These are phyloP conservation scores for Lasiommata megera DNA, from an alignment of 2,888 invertebrate species.

Conservation along the genomic window DNA sequence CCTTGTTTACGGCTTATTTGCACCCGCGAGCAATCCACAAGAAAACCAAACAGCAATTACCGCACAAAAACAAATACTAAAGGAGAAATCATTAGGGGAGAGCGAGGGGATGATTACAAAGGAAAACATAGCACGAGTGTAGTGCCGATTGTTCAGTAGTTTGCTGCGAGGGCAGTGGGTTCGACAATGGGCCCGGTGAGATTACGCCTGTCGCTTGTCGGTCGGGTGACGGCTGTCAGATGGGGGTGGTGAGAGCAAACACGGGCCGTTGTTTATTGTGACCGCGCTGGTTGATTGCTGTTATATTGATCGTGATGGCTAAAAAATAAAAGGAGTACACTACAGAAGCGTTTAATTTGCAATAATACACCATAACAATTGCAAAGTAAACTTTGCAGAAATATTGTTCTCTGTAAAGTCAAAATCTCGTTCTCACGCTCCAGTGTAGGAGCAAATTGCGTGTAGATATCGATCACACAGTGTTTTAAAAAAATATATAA, in stretches of 20 bases:
- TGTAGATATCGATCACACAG: too few species aligned
- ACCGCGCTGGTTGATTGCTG: constrained; percentile 22
- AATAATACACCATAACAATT: too few species aligned
- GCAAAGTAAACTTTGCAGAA: too few species aligned
- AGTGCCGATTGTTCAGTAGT: constrained; percentile 53
- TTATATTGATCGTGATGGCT: constrained; percentile 17
- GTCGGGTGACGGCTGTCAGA: constrained; percentile 40
- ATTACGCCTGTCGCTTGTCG: constrained; percentile 68
- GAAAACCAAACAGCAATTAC: constrained; percentile 78
- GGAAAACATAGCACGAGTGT: constrained; percentile 61
- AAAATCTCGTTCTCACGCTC: too few species aligned
- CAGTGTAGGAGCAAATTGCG: too few species aligned
- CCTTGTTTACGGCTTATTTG: constrained; percentile 31
- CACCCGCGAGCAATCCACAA: constrained; percentile 69
- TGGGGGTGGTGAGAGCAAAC: constrained; percentile 28
- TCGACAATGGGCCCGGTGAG: constrained; percentile 63
- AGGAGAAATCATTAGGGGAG: constrained; percentile 75
- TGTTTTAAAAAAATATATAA: too few species aligned
- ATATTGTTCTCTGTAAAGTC: too few species aligned
- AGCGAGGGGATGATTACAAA: constrained; percentile 64
- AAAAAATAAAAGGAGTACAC: too few species aligned
- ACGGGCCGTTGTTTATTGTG: constrained; percentile 20
- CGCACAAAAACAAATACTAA: constrained; percentile 75
- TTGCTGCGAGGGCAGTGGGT: constrained; percentile 55
- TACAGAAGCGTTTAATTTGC: too few species aligned